Evolutionary conservation across 2,113 vertebrate species (phyloP).

Genomic region (Dasyprocta punctata): DNA sequence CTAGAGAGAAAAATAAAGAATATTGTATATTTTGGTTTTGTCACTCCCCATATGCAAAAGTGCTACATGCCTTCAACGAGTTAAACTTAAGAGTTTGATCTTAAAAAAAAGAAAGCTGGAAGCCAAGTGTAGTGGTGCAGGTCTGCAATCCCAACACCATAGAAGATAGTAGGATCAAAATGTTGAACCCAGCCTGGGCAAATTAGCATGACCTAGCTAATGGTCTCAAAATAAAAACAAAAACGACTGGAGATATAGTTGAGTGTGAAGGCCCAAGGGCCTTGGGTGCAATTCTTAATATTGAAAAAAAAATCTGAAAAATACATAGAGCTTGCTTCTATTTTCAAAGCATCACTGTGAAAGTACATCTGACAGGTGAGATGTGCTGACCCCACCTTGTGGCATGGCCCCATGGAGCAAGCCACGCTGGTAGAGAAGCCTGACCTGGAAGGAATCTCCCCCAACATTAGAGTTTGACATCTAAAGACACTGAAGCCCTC

Average conservation of each 20-base stretch:
- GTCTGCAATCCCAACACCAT: neutral
- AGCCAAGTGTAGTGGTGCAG: neutral
- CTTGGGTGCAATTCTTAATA: neutral
- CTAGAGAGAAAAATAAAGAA: neutral
- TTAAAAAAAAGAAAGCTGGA: neutral
- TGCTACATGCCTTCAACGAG: neutral
- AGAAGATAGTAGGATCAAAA: neutral
- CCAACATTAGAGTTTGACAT: neutral
- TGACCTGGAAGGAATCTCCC: neutral
- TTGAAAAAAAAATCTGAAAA: neutral
- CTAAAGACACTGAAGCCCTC: neutral
- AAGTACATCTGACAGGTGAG: neutral
- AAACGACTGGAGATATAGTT: neutral
- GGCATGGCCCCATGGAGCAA: neutral
- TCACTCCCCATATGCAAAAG: neutral
- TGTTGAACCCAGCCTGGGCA: neutral
- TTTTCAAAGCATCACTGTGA: neutral
- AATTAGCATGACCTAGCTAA: neutral
- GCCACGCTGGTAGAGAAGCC: no score
- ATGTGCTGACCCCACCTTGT: neutral
- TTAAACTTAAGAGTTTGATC: neutral
- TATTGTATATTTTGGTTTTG: neutral
- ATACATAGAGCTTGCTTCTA: neutral
- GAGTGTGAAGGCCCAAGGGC: neutral
- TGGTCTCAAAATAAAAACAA: neutral